Percentiles rank a stretch among this genome's conserved stretches.
phyloP scores from a whole-genome alignment of 1,140 invertebrate genomes.

The Brachionus paranguensis region DNA sequence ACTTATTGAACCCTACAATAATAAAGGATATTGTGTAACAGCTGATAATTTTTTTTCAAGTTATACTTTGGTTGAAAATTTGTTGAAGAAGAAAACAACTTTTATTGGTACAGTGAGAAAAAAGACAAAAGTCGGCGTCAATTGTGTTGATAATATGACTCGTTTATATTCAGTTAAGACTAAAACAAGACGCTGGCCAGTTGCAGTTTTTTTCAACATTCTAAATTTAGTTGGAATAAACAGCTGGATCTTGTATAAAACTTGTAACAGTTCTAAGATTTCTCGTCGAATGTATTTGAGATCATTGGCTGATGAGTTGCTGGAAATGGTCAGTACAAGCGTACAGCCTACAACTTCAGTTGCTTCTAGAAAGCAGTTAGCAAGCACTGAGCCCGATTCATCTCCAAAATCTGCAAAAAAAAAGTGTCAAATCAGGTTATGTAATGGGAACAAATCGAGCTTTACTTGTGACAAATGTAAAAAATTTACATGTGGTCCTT shows the following conservation, averaged over 20 bases:
- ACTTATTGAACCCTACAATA: background rate
- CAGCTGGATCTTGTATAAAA: background rate
- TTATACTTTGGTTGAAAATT: background rate
- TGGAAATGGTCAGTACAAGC: background rate
- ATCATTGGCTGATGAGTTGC: background rate
- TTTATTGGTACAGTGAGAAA: background rate
- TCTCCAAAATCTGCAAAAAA: background rate
- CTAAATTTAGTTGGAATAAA: background rate
- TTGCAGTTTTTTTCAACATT: background rate
- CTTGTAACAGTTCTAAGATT: background rate
- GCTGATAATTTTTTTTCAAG: background rate
- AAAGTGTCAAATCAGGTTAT: background rate
- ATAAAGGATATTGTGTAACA: background rate
- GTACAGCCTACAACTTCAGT: background rate
- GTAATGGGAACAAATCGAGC: background rate
- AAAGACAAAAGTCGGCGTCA: background rate
- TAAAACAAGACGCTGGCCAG: background rate
- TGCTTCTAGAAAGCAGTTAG: background rate
- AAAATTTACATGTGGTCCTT: background rate
- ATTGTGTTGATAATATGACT: background rate
- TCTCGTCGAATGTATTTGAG: background rate
- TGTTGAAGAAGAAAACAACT: background rate
- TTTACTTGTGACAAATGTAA: background rate
- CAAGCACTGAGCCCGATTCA: background rate
- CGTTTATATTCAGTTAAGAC: background rate